Evolutionary conservation across 2,797 vertebrate species (phyloP).

Genomic region (Hyperoplus lanceolatus): DNA sequence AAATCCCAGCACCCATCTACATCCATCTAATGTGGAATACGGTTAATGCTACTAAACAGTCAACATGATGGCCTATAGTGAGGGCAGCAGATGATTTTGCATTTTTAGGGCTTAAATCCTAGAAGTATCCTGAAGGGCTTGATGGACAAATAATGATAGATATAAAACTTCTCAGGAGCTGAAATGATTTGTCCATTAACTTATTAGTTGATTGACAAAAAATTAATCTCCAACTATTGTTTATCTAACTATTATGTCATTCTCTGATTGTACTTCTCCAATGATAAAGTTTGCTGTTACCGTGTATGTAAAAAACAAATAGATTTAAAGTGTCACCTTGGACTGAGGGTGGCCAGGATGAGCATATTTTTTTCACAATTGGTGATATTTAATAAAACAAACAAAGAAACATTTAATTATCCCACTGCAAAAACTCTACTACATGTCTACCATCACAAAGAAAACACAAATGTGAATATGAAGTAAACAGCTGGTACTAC

Average conservation of each 20-base stretch:
- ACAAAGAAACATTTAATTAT: background rate
- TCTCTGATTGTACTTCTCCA: background rate
- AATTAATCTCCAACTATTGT: background rate
- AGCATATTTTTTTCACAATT: background rate
- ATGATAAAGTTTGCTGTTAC: background rate
- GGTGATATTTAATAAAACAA: background rate
- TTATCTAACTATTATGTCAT: too few relatives aligned
- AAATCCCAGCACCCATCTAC: constrained; percentile 51
- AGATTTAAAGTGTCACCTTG: background rate
- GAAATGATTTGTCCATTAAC: background rate
- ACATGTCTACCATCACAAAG: background rate
- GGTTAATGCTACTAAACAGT: background rate
- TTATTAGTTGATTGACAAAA: background rate
- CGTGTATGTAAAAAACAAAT: too few relatives aligned
- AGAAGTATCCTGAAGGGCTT: background rate
- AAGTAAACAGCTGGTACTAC: background rate
- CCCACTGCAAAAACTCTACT: background rate
- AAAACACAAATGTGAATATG: background rate
- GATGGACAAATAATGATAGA: background rate
- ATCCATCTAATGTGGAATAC: constrained; percentile 10
- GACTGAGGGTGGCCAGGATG: background rate
- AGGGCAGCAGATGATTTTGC: background rate
- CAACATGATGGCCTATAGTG: background rate
- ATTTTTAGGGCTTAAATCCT: background rate
- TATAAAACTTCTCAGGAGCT: background rate